Base-by-base conservation (phyloP, 2,888 invertebrate genomes). In the Sinodicranocentrus sp. region DNA sequence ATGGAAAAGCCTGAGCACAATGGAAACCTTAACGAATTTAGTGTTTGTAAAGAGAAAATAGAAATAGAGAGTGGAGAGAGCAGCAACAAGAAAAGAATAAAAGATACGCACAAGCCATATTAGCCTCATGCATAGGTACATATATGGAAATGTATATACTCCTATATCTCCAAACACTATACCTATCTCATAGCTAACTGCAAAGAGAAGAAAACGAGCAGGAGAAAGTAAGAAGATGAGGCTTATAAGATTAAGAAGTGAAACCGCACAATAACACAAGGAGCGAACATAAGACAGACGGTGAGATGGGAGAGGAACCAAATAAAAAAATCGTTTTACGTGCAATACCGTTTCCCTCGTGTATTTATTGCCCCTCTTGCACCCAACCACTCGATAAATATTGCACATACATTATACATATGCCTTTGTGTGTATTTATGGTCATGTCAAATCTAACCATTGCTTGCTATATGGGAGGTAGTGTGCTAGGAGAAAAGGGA, bases 171-270 rank as follows among this genome's bases (percentile, higher is more conserved):
- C 33, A 3, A 10, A 10, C 33, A 33, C 10, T 33, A 33, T 3
- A 33, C 5, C 33, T 33, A 10, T 33, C 5, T 33, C n/a, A 33
- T 33, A 33, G 33, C 33, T 33, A 43, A 6, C 48, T 28, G 54
- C 21, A 52, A 44, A 70, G 59, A 25, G 1, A 44, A 68, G 77
- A 77, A 77, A n/a, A 77, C 68, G 77, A 77, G 77, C 39, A 79
- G 72, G 52, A 71, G 70, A 72, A 79, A 79, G 79, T 79, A 67
- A 72, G 71, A 65, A 59, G 80, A 82, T 82, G 80, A 65, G 57
- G 80, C 80, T 82, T 82, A 82, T 23, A 65, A 73, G 73, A 82
- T 82, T 82, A 82, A 82, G 80, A 82, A 82, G 68, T 73, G 73
- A 82, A 73, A 82, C 80, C 73, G 33, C 80, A 82, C 54, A 73